phyloP scores from a whole-genome alignment of 2,797 vertebrate species.

The Coregonus suidteri region DNA sequence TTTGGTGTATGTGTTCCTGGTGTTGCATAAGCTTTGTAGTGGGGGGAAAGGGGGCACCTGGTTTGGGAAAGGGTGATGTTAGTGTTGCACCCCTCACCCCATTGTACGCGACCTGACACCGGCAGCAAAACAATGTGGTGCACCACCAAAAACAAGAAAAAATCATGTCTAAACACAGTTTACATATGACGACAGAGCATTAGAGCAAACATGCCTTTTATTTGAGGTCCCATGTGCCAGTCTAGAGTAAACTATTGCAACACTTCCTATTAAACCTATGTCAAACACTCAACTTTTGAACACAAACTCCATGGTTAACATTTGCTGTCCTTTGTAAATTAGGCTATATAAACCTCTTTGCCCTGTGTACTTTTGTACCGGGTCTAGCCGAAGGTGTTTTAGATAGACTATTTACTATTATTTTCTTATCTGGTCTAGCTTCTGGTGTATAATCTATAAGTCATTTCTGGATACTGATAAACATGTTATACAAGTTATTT shows the following conservation, averaged over 20 bases:
- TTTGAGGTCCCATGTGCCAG: background rate
- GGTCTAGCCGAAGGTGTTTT: background rate
- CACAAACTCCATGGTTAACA: background rate
- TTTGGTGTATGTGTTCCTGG: constrained; percentile 20
- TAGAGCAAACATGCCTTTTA: background rate
- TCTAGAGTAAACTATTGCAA: background rate
- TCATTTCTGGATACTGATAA: background rate
- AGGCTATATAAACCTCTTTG: background rate
- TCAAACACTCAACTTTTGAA: background rate
- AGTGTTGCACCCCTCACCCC: background rate
- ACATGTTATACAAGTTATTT: background rate
- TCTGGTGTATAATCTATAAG: background rate
- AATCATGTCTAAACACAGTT: background rate
- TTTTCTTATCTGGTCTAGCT: background rate
- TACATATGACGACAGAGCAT: background rate
- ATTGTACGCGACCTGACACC: background rate
- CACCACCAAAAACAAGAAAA: constrained; percentile 1
- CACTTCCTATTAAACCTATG: background rate
- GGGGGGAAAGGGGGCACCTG: background rate
- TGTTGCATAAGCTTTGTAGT: background rate
- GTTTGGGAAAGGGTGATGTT: constrained; percentile 6
- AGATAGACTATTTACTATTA: background rate
- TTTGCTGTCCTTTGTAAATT: background rate
- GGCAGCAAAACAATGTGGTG: no score
- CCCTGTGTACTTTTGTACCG: background rate